Conservation (phyloP, 2,113 vertebrate species). For the Phyllostomus discolor region DNA sequence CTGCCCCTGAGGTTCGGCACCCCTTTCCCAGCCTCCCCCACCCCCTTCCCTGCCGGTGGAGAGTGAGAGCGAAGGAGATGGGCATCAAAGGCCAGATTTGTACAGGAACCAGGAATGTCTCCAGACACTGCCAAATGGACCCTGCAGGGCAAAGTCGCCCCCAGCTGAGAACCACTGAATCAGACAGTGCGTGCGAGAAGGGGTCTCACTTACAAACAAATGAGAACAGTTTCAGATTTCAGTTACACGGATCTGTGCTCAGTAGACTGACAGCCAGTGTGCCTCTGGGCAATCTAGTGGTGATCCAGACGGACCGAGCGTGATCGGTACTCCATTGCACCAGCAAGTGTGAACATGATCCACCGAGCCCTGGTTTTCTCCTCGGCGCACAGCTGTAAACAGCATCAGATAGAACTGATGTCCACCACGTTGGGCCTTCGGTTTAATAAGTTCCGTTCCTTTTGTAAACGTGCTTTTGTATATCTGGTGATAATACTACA, state of each 20-base stretch:
- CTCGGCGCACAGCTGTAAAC: background rate
- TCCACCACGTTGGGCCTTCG: background rate
- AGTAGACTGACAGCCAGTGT: background rate
- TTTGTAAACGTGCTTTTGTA: background rate
- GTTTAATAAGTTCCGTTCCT: background rate
- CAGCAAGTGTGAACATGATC: background rate
- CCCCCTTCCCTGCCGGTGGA: accelerated
- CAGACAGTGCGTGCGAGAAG: background rate
- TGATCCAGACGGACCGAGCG: no score
- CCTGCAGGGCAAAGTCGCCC: background rate
- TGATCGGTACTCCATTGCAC: background rate
- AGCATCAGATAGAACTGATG: background rate
- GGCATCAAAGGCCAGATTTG: background rate
- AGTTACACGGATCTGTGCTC: background rate
- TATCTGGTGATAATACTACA: background rate
- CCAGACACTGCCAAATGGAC: background rate
- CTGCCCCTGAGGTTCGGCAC: accelerated
- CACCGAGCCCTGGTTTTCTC: background rate
- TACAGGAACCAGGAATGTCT: background rate
- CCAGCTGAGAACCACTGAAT: background rate
- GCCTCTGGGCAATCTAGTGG: background rate
- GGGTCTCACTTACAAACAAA: background rate
- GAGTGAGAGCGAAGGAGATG: background rate
- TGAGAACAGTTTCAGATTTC: background rate
- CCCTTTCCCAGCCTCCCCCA: background rate